Evolutionary conservation across 2,797 vertebrate species (phyloP).

Genomic region (Aplochiton taeniatus): DNA sequence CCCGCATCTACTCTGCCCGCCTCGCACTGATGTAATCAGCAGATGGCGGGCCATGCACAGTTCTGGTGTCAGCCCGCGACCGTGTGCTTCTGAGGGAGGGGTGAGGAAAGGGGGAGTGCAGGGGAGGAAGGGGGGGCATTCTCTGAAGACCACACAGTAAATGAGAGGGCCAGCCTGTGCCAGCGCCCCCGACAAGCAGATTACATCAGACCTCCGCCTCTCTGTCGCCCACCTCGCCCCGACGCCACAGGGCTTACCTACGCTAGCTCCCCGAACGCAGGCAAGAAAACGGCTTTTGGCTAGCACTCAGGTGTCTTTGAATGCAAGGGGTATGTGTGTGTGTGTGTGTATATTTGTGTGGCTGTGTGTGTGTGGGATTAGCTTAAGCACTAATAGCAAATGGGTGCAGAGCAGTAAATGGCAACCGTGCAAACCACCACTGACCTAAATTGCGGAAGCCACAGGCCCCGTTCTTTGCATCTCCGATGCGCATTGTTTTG

Average conservation of each 20-base stretch:
- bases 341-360: constrained; percentile 1
- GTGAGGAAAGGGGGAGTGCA: constrained; percentile 13
- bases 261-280: not conserved
- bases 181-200: constrained; percentile 24
- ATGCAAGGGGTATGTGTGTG: not conserved
- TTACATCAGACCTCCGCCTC: constrained; percentile 26
- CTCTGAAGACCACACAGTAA: constrained; percentile 52
- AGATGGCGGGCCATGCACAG: constrained; percentile 21
- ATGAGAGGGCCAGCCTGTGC: constrained; percentile 48
- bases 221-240: constrained; percentile 30
- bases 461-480: constrained; percentile 43
- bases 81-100: not conserved
- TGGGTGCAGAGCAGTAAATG: constrained; percentile 47
- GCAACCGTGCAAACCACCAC: constrained; percentile 48
- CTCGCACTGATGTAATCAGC: constrained; percentile 71
- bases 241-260: constrained; percentile 5
- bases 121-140: constrained; percentile 50
- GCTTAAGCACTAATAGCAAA: constrained; percentile 49
- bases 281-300: constrained; percentile 2
- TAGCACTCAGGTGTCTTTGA: constrained; percentile 14
- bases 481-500: constrained; percentile 2
- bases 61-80: constrained; percentile 41
- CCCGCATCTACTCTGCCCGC: constrained; percentile 43
- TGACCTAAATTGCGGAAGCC: constrained; percentile 72
- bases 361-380: constrained; percentile 18